These are phyloP conservation scores for Orchesella flavescens DNA, from an alignment of 2,888 invertebrate species.

Conservation along the genomic window DNA sequence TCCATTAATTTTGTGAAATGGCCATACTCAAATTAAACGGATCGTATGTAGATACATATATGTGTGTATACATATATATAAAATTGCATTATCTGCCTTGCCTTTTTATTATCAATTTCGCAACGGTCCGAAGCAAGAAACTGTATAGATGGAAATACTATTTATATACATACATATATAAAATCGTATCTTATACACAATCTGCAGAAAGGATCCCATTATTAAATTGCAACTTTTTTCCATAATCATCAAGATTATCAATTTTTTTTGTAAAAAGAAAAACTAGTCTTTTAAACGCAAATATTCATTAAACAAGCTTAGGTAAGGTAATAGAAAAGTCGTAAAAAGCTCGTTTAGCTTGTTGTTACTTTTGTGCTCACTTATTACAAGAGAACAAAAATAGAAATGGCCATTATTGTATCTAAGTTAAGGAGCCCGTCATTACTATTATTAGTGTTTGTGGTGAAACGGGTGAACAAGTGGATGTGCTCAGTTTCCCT, in stretches of 20 bases:
- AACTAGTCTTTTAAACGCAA: constrained; percentile 51
- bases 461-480: constrained; percentile 23
- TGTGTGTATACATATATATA: too few relatives aligned
- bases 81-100: too few relatives aligned
- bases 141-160: not conserved
- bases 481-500: not conserved
- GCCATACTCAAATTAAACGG: too few relatives aligned
- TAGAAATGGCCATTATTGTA: not conserved
- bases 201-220: constrained; percentile 38
- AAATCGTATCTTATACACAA: constrained; percentile 32
- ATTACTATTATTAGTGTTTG: constrained; percentile 32
- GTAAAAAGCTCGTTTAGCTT: constrained; percentile 43
- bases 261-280: constrained; percentile 36
- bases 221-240: constrained; percentile 55
- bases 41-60: too few relatives aligned
- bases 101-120: too few relatives aligned
- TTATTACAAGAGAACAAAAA: not conserved
- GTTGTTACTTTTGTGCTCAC: constrained; percentile 21
- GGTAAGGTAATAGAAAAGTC: constrained; percentile 44
- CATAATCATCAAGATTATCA: constrained; percentile 57
- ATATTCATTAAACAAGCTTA: constrained; percentile 50
- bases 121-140: too few relatives aligned
- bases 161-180: too few relatives aligned
- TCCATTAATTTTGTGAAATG: too few relatives aligned
- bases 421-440: constrained; percentile 30